A percentile compares a stretch with the other conserved stretches of the same genome.
Evolutionary conservation across 2,888 invertebrate genomes (phyloP).

Genomic region (Hartigia nigra): DNA sequence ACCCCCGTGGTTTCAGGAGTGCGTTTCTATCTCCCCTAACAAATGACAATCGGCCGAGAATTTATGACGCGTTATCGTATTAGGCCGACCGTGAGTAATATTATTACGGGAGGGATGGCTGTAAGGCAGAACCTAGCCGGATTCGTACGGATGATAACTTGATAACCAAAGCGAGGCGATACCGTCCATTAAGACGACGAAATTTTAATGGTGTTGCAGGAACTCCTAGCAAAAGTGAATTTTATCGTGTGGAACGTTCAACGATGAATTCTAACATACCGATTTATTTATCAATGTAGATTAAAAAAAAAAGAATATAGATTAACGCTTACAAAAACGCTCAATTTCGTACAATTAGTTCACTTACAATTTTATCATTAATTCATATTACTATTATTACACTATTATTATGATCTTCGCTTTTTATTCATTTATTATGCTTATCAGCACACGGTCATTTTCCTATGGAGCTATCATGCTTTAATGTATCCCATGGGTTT

Average conservation of each 20-base stretch:
- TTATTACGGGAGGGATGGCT: neutral
- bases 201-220: conserved; percentile 40
- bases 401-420: too few species aligned
- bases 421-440: too few species aligned
- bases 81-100: neutral
- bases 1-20: conserved; percentile 7
- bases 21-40: conserved; percentile 2
- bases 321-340: neutral
- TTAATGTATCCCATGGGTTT: too few species aligned
- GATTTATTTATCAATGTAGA: neutral
- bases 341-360: neutral
- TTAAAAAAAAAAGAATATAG: neutral
- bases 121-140: neutral
- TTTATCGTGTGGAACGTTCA: neutral
- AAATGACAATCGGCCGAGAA: conserved; percentile 7
- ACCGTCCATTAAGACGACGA: conserved; percentile 14
- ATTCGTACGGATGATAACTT: neutral
- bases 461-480: too few species aligned
- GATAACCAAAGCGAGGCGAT: neutral
- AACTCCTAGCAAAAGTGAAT: neutral
- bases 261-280: neutral
- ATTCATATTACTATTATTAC: neutral
- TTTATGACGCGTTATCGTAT: conserved; percentile 5
- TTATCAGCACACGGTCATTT: too few species aligned
- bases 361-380: neutral